Evolutionary conservation across 2,113 vertebrate genomes (phyloP), one percentile per base, ranked within the genome.

Genomic region (Todiramphus chloris): DNA sequence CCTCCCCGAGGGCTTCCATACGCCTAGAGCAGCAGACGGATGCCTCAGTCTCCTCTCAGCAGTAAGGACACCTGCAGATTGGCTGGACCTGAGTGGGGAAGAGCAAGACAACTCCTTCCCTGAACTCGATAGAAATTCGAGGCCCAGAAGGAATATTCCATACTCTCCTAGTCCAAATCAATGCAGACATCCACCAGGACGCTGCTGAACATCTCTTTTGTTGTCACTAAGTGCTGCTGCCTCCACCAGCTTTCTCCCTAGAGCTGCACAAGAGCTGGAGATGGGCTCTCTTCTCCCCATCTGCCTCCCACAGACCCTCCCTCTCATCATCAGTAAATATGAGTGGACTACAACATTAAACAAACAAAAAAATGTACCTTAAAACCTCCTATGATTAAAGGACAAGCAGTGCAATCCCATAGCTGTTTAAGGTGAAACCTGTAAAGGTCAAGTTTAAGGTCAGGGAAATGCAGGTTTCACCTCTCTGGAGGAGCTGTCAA

Each of bases 391-490:
- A 17, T 1, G 78, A 74, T 85, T 44, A 84, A 94, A 94, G 83
- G 72, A 43, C 51, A 59, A 51, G 68, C 90, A 59, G 16, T 17
- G 78, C 33, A 69, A 93, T 94, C 74, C 85, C 87, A 21, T 11
- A 44, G 87, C 74, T 90, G 75, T 41, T 95, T 51, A 21, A 89
- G 84, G 80, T 39, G 44, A 56, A 60, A 27, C 14, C 64, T 63
- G 46, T 2, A 94, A 96, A 97, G 95, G 97, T 96, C 87, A 55
- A 89, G 21, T 90, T 97, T 90, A 84, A 93, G 77, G 89, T 70
- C 95, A 88, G 46, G 24, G 48, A 89, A 82, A 73, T n/a, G 46
- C 72, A 87, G 50, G 74, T 88, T 88, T 76, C 62, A 55, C 83
- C 87, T 92, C 6, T 0, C 51, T 23, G 46, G 46, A 46, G 46